phyloP scores from a whole-genome alignment of 1,140 invertebrate genomes.

The Maconellicoccus hirsutus region DNA sequence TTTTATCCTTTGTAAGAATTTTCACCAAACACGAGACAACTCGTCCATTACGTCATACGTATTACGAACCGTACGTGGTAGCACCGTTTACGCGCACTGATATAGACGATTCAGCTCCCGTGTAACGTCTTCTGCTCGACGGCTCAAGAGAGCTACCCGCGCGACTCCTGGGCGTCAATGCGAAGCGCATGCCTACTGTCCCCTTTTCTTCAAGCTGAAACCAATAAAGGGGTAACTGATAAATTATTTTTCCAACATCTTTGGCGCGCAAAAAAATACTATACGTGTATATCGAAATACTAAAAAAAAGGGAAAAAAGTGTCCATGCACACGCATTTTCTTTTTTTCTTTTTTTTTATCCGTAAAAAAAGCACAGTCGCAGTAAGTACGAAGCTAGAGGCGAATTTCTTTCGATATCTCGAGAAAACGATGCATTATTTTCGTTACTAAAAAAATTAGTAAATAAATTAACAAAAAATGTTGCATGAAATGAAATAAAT shows the following conservation, averaged over 20 bases:
- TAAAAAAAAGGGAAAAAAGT: no score
- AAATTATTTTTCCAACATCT: neutral
- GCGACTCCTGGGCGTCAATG: constrained; percentile 11
- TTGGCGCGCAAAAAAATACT: no score
- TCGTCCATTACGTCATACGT: neutral
- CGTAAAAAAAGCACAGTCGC: no score
- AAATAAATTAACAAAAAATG: no score
- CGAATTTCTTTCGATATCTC: no score
- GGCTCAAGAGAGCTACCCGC: constrained; percentile 7
- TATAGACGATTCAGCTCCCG: neutral
- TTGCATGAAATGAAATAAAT: no score
- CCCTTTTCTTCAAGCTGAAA: constrained; percentile 9
- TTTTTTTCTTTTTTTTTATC: no score
- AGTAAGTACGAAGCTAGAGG: no score
- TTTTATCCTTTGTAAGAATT: neutral
- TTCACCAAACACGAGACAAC: neutral
- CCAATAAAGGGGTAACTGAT: constrained; percentile 13
- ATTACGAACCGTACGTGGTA: neutral
- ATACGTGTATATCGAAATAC: no score
- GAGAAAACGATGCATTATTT: no score
- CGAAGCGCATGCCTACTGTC: constrained; percentile 1
- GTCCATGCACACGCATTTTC: no score
- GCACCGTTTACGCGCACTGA: constrained; percentile 7
- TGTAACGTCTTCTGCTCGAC: neutral
- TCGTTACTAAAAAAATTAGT: no score